Evolutionary conservation across 2,113 vertebrate genomes (phyloP).

Genomic region (Turdus rufiventris): DNA sequence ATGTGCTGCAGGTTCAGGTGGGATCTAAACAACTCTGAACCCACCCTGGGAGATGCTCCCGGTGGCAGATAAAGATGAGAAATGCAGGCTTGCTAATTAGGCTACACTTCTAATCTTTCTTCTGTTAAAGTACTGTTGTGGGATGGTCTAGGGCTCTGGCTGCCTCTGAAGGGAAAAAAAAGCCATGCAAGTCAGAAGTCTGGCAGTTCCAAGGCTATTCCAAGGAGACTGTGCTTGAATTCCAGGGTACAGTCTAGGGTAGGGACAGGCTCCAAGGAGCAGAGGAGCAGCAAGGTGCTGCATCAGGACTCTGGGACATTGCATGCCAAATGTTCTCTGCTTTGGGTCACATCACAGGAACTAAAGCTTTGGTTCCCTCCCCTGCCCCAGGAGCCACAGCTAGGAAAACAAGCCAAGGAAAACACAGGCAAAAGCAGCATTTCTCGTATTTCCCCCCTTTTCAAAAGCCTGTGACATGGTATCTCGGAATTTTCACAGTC

Average conservation of each 20-base stretch:
- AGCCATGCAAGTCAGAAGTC: not conserved
- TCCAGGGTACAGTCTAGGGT: not conserved
- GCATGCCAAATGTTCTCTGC: not conserved
- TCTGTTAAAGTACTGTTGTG: not conserved
- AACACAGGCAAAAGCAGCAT: not conserved
- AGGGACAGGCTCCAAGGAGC: not conserved
- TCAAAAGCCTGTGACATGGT: not conserved
- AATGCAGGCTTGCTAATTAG: not conserved
- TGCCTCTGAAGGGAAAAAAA: not conserved
- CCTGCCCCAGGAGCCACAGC: not conserved
- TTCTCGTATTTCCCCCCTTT: not conserved
- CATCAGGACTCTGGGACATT: not conserved
- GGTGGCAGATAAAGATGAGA: not conserved
- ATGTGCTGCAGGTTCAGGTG: not conserved
- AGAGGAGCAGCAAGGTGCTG: not conserved
- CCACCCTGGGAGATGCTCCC: not conserved
- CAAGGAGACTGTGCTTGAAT: not conserved
- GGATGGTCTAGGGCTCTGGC: not conserved
- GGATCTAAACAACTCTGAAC: not conserved
- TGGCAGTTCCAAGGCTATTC: not conserved
- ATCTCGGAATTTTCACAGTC: not conserved
- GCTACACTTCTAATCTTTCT: not conserved
- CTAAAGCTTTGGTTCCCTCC: not conserved
- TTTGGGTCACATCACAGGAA: not conserved
- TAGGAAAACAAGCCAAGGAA: not conserved